Percentiles rank a stretch among this genome's conserved stretches.
These are phyloP conservation scores for Hylyphantes graminicola DNA, from an alignment of 1,140 invertebrate genomes.

Conservation along the genomic window DNA sequence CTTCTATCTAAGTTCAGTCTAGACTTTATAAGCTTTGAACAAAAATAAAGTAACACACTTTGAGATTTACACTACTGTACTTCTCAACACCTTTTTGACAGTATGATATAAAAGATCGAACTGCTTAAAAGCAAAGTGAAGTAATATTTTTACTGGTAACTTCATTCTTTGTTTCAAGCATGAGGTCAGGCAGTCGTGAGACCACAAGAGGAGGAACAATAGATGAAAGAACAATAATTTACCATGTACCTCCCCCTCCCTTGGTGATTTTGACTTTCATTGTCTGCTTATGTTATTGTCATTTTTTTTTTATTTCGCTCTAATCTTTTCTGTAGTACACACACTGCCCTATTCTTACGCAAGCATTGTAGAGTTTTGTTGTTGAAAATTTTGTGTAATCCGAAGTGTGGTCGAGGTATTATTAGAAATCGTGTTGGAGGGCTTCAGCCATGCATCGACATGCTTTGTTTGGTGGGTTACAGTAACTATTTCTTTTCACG, in stretches of 20 bases:
- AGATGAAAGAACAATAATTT: constrained; percentile 26
- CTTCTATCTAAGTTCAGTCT: not conserved
- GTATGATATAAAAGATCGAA: too few relatives aligned
- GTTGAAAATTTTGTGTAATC: not conserved
- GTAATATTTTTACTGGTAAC: not conserved
- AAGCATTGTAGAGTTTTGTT: not conserved
- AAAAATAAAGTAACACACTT: not conserved
- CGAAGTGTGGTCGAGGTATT: not conserved
- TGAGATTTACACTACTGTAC: not conserved
- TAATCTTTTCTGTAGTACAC: not conserved
- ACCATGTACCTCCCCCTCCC: constrained; percentile 2
- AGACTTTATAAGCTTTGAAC: not conserved
- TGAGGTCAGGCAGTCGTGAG: constrained; percentile 40
- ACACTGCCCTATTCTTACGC: not conserved
- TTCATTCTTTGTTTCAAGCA: constrained; percentile 14
- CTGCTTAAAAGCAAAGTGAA: too few relatives aligned
- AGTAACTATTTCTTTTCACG: not conserved
- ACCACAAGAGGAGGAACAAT: constrained; percentile 19
- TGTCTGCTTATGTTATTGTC: not conserved
- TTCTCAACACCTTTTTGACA: not conserved
- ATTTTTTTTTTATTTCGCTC: not conserved
- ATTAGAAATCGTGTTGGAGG: not conserved
- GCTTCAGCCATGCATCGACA: not conserved
- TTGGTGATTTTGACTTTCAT: constrained; percentile 21
- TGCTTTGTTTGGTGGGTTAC: not conserved